Evolutionary conservation across 2,888 invertebrate species (phyloP).

Genomic region (Sarcophaga caerulescens): DNA sequence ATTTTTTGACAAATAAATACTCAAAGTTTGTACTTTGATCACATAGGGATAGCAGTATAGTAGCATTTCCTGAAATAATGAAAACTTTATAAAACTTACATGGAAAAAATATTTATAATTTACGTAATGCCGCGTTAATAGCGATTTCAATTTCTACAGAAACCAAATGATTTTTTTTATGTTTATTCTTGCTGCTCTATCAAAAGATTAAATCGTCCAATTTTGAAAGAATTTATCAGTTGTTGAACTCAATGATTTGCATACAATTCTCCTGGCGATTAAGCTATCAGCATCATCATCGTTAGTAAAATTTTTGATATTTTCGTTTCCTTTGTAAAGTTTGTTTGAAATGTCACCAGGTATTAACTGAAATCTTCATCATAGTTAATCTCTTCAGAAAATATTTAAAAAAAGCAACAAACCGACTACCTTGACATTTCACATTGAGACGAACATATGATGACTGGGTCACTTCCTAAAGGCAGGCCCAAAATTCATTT

Average conservation of each 20-base stretch:
- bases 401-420: conserved; percentile 33
- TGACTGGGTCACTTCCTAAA: conserved; percentile 33
- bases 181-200: neutral
- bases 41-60: no score
- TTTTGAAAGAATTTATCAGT: conserved; percentile 39
- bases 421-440: conserved; percentile 63
- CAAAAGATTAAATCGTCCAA: conserved; percentile 32
- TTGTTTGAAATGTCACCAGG: conserved; percentile 56
- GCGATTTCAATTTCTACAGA: neutral
- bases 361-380: conserved; percentile 66
- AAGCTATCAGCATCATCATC: neutral
- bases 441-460: neutral
- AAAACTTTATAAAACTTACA: no score
- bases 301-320: neutral
- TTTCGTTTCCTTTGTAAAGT: conserved; percentile 27
- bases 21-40: no score
- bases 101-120: neutral
- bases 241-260: conserved; percentile 40
- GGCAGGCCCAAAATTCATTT: conserved; percentile 60
- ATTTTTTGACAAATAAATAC: no score
- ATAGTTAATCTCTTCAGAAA: conserved; percentile 60
- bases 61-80: no score
- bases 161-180: neutral
- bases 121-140: neutral
- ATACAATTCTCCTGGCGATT: conserved; percentile 23